A percentile compares a stretch with the other conserved stretches of the same genome.
phyloP scores from a whole-genome alignment of 2,113 vertebrate genomes.

The Numida meleagris region DNA sequence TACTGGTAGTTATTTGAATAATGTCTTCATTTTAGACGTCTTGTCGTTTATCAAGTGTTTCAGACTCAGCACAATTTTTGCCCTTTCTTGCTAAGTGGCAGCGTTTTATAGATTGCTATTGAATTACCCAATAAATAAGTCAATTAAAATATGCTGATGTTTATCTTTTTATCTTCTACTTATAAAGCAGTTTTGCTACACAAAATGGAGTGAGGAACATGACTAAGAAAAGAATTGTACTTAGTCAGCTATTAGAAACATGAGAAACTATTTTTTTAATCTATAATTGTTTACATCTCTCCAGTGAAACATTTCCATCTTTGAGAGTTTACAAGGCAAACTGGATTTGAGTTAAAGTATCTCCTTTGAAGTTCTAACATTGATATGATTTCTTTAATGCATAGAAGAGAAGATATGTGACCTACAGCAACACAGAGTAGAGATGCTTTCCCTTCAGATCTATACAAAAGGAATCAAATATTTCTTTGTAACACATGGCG shows the following conservation, averaged over 20 bases:
- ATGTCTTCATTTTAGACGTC: background rate
- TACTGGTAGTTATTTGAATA: background rate
- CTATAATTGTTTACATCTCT: background rate
- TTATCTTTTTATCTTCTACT: slow-evolving; percentile 6
- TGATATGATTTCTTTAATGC: background rate
- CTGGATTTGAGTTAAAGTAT: background rate
- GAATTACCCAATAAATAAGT: background rate
- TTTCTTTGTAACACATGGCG: background rate
- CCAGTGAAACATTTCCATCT: background rate
- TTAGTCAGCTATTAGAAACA: slow-evolving; percentile 40
- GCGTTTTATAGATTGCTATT: background rate
- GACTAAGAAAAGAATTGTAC: slow-evolving; percentile 39
- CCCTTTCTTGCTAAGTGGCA: background rate
- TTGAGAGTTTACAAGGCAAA: background rate
- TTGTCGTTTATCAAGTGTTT: background rate
- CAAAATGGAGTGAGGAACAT: slow-evolving; percentile 3
- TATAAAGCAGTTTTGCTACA: background rate
- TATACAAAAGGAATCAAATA: background rate
- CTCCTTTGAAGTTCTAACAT: background rate
- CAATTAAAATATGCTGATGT: slow-evolving; percentile 34
- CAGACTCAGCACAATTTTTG: slow-evolving; percentile 14
- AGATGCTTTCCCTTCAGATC: background rate
- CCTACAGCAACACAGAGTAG: background rate
- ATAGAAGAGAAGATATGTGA: background rate
- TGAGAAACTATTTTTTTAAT: slow-evolving; percentile 1